These are phyloP conservation scores for Penelope pileata DNA, from an alignment of 2,113 vertebrate genomes.

Conservation along the genomic window DNA sequence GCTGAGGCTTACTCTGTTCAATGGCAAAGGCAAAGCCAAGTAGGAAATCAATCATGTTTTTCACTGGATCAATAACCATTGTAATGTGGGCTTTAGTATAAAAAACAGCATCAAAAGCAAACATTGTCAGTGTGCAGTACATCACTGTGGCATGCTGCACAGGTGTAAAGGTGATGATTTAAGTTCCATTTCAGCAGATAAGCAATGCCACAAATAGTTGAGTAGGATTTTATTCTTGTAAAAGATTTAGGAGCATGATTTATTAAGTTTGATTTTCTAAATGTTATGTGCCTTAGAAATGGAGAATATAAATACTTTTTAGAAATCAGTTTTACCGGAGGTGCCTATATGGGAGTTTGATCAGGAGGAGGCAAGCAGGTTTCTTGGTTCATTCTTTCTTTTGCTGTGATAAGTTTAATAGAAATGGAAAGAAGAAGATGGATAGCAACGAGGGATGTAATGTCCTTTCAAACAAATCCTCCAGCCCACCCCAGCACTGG, in stretches of 20 bases:
- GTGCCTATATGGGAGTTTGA: neutral
- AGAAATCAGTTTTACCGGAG: neutral
- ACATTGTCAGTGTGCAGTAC: neutral
- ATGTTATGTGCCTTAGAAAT: neutral
- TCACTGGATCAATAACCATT: neutral
- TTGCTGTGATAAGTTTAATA: neutral
- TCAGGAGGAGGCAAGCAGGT: neutral
- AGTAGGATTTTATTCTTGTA: neutral
- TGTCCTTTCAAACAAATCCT: neutral
- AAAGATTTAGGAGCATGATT: neutral
- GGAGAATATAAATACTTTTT: neutral
- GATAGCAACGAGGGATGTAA: neutral
- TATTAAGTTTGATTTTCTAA: neutral
- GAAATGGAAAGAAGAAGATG: neutral
- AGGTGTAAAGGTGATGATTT: neutral
- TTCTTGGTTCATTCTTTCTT: neutral
- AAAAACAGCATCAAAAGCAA: neutral
- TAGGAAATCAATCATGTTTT: constrained; percentile 10
- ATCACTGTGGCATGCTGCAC: neutral
- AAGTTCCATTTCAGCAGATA: constrained; percentile 1
- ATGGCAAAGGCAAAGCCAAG: neutral
- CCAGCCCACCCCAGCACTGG: neutral
- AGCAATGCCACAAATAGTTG: neutral
- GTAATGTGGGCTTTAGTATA: neutral
- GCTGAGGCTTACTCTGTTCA: neutral